Base-by-base conservation (phyloP, 1,140 invertebrate species). In the Littorina saxatilis region DNA sequence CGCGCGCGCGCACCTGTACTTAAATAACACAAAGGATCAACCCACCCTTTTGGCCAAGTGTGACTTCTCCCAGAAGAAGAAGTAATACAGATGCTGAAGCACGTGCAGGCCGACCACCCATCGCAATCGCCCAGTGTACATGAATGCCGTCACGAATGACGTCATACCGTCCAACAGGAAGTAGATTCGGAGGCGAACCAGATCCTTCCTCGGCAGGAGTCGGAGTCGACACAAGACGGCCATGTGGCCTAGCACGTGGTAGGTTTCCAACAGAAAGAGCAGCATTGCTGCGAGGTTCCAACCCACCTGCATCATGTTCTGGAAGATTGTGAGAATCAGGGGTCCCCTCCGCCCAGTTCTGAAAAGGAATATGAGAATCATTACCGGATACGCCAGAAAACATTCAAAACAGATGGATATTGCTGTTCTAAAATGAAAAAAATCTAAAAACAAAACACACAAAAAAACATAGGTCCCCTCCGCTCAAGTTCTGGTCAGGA, bases 21-120 rank as follows among this genome's bases (percentile, higher is more conserved):
- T 17, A 47, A 5, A 47, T 17, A 47, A 47, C 43, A 47, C 43
- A 47, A 5, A 47, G 7, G n/a, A 15, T 23, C 55, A 58, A 27
- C 75, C 73, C 82, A 90, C 89, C 87, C 87, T 90, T 80, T 88
- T 90, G 20, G 87, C 85, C 9, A 81, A 78, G 27, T 43, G 47
- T 4, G 88, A 83, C 74, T 88, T 86, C 74, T 91, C 85, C 90
- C 90, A 91, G 27, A 73, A 84, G 23, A 89, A 35, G 79, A 85
- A 88, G 78, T 89, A 91, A 74, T 87, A 91, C 2, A 86, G 61
- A 68, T 91, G 90, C 68, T 90, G 90, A 15, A 86, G 35, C 1
- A 87, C 83, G 55, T 91, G 90, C 47, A 90, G 20, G 7, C 52
- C 63, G 4, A 87, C 84, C 61, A 90, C 55, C 90, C 87, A 89